Evolutionary conservation across 2,888 invertebrate genomes (phyloP), one percentile per base, ranked within the genome.

Genomic region (Tubulanus polymorphus): DNA sequence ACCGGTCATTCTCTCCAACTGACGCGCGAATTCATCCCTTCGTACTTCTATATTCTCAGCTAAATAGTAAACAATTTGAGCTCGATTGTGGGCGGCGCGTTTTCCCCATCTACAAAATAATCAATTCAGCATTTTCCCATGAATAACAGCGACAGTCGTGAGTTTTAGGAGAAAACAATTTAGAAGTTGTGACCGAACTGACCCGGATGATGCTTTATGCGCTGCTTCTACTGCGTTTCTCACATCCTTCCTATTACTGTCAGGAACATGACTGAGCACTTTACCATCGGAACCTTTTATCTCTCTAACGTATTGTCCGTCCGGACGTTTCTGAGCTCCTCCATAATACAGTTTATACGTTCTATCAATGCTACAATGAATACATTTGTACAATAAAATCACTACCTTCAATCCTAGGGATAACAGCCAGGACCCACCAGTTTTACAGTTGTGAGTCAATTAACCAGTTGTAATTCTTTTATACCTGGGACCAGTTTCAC

Each of bases 151-250:
- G 23, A 26, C n/a, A 20, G 26, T 46, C n/a, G 41, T 18, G 15
- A 41, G 15, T 41, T 5, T 41, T 15, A 5, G 5, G 15, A 15
- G 41, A 15, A 15, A 15, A 41, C 15, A 5, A 15, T 5, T 32
- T 12, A 12, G 35, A 32, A n/a, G 35, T 32, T 55, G 10, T 6
- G 18, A 53, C 30, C 6, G 20, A 10, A 30, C 59, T 75, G 76
- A 83, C 69, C 73, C 73, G 32, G 75, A 70, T 35, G 79, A 79
- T 15, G 81, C 81, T 63, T 79, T 80, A 57, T 78, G 79, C 3
- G 83, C 82, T n/a, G 75, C 75, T 59, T 79, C 81, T 2, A 84
- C 80, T 30, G 81, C 81, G 69, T 80, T 81, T 49, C 80, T 70
- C 15, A 82, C 70, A 65, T 81, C 81, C 64, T 81, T 80, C 54